Evolutionary conservation across 1,140 invertebrate genomes (phyloP).

Genomic region (Eriosoma lanigerum): DNA sequence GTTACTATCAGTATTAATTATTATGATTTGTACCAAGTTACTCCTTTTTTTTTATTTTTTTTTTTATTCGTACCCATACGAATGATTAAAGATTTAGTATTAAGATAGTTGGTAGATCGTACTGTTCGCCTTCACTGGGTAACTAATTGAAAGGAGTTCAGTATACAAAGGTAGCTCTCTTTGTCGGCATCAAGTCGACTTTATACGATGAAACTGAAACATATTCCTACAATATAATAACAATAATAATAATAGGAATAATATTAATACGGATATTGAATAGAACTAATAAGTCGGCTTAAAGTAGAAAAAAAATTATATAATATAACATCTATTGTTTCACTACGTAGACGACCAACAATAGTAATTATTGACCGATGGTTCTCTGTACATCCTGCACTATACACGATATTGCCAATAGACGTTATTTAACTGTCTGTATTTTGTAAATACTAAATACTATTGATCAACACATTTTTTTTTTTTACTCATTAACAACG

Average conservation of each 20-base stretch:
- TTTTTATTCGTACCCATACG: too few relatives aligned
- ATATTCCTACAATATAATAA: slow-evolving; percentile 8
- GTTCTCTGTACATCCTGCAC: neutral
- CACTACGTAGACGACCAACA: slow-evolving; percentile 1
- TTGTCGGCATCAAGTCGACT: neutral
- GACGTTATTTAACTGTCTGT: neutral
- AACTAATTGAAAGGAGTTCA: slow-evolving; percentile 24
- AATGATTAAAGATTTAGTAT: neutral
- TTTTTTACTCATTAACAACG: too few relatives aligned
- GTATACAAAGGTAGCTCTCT: neutral
- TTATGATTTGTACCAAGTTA: too few relatives aligned
- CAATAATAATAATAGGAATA: slow-evolving; percentile 15
- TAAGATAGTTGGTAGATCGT: neutral
- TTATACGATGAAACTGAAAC: slow-evolving; percentile 10
- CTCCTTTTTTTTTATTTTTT: too few relatives aligned
- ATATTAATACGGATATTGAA: slow-evolving; percentile 11
- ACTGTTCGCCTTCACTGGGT: neutral
- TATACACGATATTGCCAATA: neutral
- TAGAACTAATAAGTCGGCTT: slow-evolving; percentile 25
- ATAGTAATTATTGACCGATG: slow-evolving; percentile 34
- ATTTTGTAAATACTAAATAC: neutral
- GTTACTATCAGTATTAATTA: too few relatives aligned
- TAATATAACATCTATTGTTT: slow-evolving; percentile 2
- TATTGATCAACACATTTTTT: too few relatives aligned
- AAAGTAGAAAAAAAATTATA: neutral